Conservation (phyloP, 2,797 vertebrate species). For the Fistularia tabacaria region DNA sequence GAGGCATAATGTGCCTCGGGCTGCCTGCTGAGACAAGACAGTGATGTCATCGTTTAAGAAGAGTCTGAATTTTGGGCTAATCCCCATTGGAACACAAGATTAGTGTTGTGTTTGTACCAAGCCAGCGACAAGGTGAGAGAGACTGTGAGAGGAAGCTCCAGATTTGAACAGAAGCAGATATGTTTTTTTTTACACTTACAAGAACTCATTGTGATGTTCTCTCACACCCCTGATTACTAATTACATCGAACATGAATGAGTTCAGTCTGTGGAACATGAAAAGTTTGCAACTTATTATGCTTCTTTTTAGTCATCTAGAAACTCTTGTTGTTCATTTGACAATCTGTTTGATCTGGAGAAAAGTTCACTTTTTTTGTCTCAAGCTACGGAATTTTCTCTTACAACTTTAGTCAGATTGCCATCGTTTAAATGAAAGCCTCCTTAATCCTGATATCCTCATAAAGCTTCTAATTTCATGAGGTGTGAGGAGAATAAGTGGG, state of each 20-base stretch:
- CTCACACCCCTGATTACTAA: slow-evolving; percentile 22
- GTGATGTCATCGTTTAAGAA: slow-evolving; percentile 45
- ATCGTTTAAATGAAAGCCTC: no score
- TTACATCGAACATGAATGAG: neutral
- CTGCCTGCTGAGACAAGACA: slow-evolving; percentile 38
- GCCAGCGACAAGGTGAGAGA: slow-evolving; percentile 2
- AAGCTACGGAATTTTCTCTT: no score
- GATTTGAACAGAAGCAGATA: slow-evolving; percentile 31
- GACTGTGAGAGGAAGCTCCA: slow-evolving; percentile 20
- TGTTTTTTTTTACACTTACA: slow-evolving; percentile 41
- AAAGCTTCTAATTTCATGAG: neutral
- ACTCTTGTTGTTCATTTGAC: no score
- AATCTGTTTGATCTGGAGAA: no score
- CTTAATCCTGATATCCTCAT: neutral
- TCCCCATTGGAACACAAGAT: slow-evolving; percentile 56
- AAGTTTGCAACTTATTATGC: no score
- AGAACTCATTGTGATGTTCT: slow-evolving; percentile 23
- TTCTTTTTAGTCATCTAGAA: no score
- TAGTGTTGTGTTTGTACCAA: slow-evolving; percentile 40
- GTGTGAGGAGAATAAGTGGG: neutral
- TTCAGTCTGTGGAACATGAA: no score
- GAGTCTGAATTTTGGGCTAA: slow-evolving; percentile 53
- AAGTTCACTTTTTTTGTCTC: no score
- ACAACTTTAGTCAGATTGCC: no score
- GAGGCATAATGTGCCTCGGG: slow-evolving; percentile 31